Evolutionary conservation across 2,113 vertebrate genomes (phyloP).

Genomic region (Callipepla squamata): DNA sequence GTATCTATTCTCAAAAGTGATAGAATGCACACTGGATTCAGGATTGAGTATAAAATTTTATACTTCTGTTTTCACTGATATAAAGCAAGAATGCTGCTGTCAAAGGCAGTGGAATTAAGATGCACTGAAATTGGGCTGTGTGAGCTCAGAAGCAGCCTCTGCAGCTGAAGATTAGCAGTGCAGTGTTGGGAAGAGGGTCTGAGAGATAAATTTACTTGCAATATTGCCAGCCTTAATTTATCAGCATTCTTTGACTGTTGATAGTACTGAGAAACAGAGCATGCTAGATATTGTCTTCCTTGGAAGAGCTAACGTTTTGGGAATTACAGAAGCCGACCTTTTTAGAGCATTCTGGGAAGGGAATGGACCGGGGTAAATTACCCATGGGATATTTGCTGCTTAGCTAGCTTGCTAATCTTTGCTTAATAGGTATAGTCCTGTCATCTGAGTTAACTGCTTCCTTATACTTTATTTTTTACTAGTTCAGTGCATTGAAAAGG

Average conservation of each 20-base stretch:
- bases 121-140: neutral
- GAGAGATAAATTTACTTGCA: neutral
- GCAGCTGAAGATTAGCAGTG: neutral
- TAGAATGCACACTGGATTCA: neutral
- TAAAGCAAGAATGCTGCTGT: neutral
- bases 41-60: neutral
- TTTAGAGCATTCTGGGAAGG: neutral
- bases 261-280: neutral
- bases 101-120: neutral
- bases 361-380: neutral
- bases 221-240: neutral
- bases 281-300: neutral
- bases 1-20: neutral
- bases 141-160: neutral
- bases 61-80: neutral
- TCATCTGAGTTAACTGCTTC: neutral
- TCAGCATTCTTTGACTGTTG: neutral
- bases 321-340: neutral
- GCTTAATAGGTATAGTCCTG: neutral
- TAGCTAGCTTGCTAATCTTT: neutral
- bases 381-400: neutral
- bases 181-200: neutral
- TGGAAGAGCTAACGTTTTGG: neutral
- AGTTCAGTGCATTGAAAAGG: neutral
- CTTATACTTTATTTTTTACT: constrained; percentile 12